phyloP scores from a whole-genome alignment of 2,113 vertebrate genomes.

The Pedionomus torquatus region DNA sequence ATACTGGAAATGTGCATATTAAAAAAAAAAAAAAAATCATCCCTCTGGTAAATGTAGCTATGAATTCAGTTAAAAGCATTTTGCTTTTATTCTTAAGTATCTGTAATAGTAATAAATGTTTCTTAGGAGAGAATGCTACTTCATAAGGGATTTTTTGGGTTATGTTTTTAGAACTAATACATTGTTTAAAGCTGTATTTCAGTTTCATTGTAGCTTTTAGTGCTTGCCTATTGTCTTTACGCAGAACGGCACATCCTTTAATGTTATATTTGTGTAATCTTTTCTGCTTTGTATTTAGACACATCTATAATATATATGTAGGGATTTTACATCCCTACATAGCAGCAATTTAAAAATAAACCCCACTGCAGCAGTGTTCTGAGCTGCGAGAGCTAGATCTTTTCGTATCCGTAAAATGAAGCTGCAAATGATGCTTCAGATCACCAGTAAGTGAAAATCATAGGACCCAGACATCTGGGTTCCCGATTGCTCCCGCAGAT shows the following conservation, averaged over 20 bases:
- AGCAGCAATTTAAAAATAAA: conserved; percentile 32
- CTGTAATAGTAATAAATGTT: conserved; percentile 37
- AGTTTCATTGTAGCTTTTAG: conserved; percentile 27
- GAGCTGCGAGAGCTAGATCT: not conserved
- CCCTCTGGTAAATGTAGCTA: not conserved
- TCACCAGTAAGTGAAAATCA: conserved; percentile 16
- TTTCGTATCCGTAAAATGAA: conserved; percentile 16
- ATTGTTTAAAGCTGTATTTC: conserved; percentile 22
- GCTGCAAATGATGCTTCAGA: conserved; percentile 11
- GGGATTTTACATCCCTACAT: not conserved
- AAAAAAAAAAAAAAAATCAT: not conserved
- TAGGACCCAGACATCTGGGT: not conserved
- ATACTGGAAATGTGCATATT: not conserved
- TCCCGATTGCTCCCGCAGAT: not conserved
- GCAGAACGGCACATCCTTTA: conserved; percentile 38
- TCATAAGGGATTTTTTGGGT: not conserved
- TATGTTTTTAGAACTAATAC: not conserved
- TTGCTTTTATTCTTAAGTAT: conserved; percentile 26
- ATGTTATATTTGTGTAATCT: conserved; percentile 22
- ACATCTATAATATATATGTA: conserved; percentile 21
- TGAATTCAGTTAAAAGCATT: not conserved
- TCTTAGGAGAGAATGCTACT: not conserved
- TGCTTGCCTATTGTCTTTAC: conserved; percentile 1
- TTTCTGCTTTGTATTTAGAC: conserved; percentile 32
- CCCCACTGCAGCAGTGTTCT: not conserved